phyloP scores from a whole-genome alignment of 2,888 invertebrate genomes.

The Cryptocheilus praepositus region DNA sequence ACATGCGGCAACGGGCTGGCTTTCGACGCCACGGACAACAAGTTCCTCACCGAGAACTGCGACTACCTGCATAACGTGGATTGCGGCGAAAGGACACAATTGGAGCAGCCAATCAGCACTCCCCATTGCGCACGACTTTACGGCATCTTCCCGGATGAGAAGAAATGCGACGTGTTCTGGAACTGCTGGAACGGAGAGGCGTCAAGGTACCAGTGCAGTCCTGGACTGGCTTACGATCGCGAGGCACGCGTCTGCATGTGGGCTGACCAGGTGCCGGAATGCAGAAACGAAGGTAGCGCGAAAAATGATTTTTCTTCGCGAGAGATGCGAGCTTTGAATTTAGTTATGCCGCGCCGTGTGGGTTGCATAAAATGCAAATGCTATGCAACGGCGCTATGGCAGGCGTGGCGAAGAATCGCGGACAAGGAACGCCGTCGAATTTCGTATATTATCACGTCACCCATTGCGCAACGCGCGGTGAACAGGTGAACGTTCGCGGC shows the following conservation, averaged over 20 bases:
- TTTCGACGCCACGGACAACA: conserved; percentile 91
- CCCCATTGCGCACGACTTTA: conserved; percentile 91
- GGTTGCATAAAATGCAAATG: too few species aligned
- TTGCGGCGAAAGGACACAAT: conserved; percentile 90
- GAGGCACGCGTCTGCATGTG: conserved; percentile 96
- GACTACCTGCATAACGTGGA: conserved; percentile 97
- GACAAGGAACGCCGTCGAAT: too few species aligned
- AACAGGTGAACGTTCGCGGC: too few species aligned
- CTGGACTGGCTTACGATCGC: conserved; percentile 94
- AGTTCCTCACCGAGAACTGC: conserved; percentile 95
- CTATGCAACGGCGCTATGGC: too few species aligned
- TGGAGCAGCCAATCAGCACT: conserved; percentile 90
- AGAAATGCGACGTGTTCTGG: conserved; percentile 95
- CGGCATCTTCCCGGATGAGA: conserved; percentile 93
- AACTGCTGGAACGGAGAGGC: conserved; percentile 98
- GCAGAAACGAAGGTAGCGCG: conserved; percentile 93
- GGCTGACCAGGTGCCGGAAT: conserved; percentile 96
- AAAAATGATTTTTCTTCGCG: too few species aligned
- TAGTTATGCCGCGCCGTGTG: too few species aligned
- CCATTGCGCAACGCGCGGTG: too few species aligned
- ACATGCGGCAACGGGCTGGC: conserved; percentile 96
- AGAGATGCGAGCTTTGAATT: too few species aligned
- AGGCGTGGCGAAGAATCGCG: too few species aligned
- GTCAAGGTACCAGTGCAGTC: conserved; percentile 95
- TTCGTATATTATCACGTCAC: background rate